A percentile compares a stretch with the other conserved stretches of the same genome.
These are phyloP conservation scores for Leucosticte australis DNA, from an alignment of 2,113 vertebrate species.

Conservation along the genomic window DNA sequence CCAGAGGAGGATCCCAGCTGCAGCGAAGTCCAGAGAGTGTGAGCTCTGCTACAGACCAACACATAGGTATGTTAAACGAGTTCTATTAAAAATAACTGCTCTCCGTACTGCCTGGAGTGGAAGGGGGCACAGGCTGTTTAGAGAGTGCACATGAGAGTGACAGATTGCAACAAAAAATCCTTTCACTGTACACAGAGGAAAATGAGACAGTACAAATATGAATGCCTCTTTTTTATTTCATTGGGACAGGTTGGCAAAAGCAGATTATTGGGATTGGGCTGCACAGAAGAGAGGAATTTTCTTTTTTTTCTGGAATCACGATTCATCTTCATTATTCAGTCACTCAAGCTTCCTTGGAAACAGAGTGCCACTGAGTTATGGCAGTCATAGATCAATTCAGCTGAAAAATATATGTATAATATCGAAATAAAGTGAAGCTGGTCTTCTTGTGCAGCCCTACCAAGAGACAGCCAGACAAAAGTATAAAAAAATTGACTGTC, in stretches of 20 bases:
- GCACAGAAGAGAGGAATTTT: neutral
- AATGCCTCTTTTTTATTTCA: neutral
- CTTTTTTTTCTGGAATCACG: neutral
- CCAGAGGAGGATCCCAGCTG: constrained; percentile 34
- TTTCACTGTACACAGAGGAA: neutral
- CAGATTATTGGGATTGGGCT: neutral
- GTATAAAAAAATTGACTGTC: constrained; percentile 59
- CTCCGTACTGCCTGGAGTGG: neutral
- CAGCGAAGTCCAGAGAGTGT: neutral
- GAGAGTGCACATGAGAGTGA: neutral
- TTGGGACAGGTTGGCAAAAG: constrained; percentile 3
- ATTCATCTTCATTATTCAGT: constrained; percentile 22
- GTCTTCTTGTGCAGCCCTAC: constrained; percentile 50
- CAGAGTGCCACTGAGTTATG: neutral
- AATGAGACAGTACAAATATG: neutral
- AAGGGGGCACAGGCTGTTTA: neutral
- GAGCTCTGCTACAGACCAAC: neutral
- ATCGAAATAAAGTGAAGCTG: constrained; percentile 34
- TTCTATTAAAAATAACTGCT: neutral
- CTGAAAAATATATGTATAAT: constrained; percentile 35
- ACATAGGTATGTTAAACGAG: constrained; percentile 15
- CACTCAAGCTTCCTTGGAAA: neutral
- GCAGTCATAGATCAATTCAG: constrained; percentile 16
- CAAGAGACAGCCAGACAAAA: constrained; percentile 56
- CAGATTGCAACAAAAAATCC: neutral